These are phyloP conservation scores for Brassicogethes aeneus DNA, from an alignment of 2,888 invertebrate genomes.

Conservation along the genomic window DNA sequence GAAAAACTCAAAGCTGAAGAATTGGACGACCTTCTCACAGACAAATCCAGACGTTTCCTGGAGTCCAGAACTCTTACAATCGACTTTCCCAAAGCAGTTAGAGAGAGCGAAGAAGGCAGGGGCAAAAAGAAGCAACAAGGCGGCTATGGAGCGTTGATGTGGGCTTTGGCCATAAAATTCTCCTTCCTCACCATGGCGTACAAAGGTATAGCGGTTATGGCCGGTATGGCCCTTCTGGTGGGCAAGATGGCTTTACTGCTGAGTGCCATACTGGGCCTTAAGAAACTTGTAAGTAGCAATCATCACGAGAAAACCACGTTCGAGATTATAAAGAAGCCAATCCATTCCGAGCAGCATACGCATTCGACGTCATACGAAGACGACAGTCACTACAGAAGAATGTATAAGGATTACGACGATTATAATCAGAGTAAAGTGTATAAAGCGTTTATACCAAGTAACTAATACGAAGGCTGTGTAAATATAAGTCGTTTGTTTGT, in stretches of 20 bases:
- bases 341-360: constrained; percentile 66
- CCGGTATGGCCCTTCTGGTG: constrained; percentile 72
- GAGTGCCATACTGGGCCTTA: constrained; percentile 70
- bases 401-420: constrained; percentile 4
- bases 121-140: neutral
- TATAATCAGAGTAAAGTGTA: constrained; percentile 1
- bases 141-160: constrained; percentile 53
- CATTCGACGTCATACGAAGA: constrained; percentile 47
- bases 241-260: constrained; percentile 77
- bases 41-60: constrained; percentile 44
- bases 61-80: constrained; percentile 47
- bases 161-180: constrained; percentile 61
- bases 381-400: constrained; percentile 16
- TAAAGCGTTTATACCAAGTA: constrained; percentile 4
- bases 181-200: constrained; percentile 66
- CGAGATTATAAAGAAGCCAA: constrained; percentile 81
- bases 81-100: constrained; percentile 31
- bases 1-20: constrained; percentile 51
- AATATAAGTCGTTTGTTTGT: too few relatives aligned
- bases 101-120: constrained; percentile 50
- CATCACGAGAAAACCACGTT: constrained; percentile 72
- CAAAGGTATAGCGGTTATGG: constrained; percentile 62
- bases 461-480: too few relatives aligned
- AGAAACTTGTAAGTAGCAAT: constrained; percentile 60
- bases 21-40: constrained; percentile 50